phyloP scores from a whole-genome alignment of 92 coral and sea anemone species.

The Porites cylindrica region DNA sequence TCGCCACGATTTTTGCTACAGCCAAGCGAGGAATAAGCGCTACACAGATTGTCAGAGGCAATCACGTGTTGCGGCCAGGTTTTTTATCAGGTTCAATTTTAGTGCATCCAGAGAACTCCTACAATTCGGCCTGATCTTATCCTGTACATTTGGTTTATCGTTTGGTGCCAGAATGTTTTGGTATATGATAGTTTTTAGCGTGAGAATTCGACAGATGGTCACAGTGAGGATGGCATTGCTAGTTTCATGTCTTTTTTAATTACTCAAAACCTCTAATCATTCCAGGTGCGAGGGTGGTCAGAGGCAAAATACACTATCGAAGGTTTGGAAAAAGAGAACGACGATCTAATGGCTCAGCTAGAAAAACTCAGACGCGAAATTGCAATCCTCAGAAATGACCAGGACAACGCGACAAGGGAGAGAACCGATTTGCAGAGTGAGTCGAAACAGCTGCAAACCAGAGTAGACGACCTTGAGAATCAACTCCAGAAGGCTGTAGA shows the following conservation, averaged over 20 bases:
- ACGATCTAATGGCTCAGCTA: conserved; percentile 68
- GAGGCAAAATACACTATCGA: conserved; percentile 96
- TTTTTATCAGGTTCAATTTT: too few relatives aligned
- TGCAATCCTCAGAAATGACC: conserved; percentile 71
- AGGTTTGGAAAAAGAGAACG: conserved; percentile 86
- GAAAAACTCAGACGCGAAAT: conserved; percentile 90
- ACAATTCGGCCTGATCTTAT: too few relatives aligned
- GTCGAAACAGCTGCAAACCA: conserved; percentile 69
- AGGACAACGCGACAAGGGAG: conserved; percentile 81
- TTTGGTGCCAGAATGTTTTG: too few relatives aligned
- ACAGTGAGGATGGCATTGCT: background rate
- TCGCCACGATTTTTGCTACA: too few relatives aligned
- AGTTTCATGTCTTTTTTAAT: too few relatives aligned
- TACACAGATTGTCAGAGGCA: too few relatives aligned
- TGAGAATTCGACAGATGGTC: background rate
- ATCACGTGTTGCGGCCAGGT: too few relatives aligned
- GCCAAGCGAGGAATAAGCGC: too few relatives aligned
- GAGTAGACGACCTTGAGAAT: conserved; percentile 73
- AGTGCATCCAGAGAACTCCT: too few relatives aligned
- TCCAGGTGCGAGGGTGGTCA: conserved; percentile 83
- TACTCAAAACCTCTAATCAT: background rate
- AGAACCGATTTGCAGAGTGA: conserved; percentile 80
- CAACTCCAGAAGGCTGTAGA: conserved; percentile 75
- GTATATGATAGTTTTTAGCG: too few relatives aligned
- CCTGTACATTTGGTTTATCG: too few relatives aligned